A percentile compares a stretch with the other conserved stretches of the same genome.
Evolutionary conservation across 1,140 invertebrate species (phyloP).

Genomic region (Ganaspis sp.): DNA sequence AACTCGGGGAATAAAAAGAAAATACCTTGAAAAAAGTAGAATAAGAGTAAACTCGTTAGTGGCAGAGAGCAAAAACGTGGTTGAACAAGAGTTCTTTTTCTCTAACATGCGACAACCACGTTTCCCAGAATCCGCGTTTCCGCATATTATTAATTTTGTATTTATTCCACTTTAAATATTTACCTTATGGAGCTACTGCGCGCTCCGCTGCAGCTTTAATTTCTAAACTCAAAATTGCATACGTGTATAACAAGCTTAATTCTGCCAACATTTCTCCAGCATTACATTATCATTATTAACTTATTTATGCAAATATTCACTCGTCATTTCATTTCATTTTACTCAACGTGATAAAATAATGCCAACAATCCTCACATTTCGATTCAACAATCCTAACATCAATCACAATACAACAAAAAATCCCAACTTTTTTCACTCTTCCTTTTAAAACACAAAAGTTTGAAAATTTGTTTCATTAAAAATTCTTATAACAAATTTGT

Average conservation of each 20-base stretch:
- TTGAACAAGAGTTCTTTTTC: conserved; percentile 12
- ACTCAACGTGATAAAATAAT: too few relatives aligned
- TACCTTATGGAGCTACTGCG: conserved; percentile 1
- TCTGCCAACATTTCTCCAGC: background rate
- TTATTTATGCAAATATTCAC: background rate
- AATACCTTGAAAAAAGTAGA: background rate
- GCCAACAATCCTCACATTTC: too few relatives aligned
- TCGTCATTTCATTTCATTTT: too few relatives aligned
- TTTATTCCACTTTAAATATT: conserved; percentile 24
- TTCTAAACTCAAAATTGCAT: conserved; percentile 1
- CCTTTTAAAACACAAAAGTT: too few relatives aligned
- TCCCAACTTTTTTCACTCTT: too few relatives aligned
- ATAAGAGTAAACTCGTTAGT: conserved; percentile 27
- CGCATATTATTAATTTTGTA: conserved; percentile 28
- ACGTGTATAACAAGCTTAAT: conserved; percentile 1
- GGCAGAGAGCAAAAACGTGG: background rate
- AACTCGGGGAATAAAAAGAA: background rate
- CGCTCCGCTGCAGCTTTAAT: background rate
- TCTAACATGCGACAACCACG: background rate
- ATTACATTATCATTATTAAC: background rate
- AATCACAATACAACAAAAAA: too few relatives aligned
- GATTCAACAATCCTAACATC: too few relatives aligned
- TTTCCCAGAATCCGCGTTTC: background rate
- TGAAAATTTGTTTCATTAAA: too few relatives aligned
- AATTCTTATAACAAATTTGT: too few relatives aligned